Evolutionary conservation across 1,140 invertebrate species (phyloP).

Genomic region (Cyclargus thomasi): DNA sequence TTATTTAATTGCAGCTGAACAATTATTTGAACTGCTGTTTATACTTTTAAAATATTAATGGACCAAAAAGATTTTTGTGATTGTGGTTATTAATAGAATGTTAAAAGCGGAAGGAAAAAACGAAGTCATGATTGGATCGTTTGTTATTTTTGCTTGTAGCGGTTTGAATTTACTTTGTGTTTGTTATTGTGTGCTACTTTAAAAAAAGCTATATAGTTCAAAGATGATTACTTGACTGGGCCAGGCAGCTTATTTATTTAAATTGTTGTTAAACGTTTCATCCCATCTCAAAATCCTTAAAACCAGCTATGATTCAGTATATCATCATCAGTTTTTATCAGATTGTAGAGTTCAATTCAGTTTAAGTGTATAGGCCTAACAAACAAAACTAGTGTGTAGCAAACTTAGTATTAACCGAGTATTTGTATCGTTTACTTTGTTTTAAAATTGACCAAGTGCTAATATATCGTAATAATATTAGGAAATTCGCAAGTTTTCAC

Average conservation of each 20-base stretch:
- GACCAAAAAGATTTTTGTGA: background rate
- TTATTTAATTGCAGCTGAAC: background rate
- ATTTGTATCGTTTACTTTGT: background rate
- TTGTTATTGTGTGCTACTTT: background rate
- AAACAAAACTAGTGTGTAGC: background rate
- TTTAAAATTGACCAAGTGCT: constrained; percentile 11
- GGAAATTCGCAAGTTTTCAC: constrained; percentile 41
- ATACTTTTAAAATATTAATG: background rate
- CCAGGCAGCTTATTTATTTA: background rate
- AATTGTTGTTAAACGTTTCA: background rate
- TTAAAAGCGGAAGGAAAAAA: background rate
- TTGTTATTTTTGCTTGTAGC: background rate
- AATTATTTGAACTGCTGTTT: background rate
- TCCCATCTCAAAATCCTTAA: background rate
- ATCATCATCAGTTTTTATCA: background rate
- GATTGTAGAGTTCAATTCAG: background rate
- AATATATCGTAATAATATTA: constrained; percentile 30
- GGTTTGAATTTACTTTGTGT: background rate
- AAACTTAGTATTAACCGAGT: constrained; percentile 9
- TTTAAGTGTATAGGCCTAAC: background rate
- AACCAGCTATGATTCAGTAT: too few relatives aligned
- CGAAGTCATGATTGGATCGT: background rate
- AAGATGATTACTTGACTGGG: too few relatives aligned
- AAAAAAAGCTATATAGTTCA: too few relatives aligned
- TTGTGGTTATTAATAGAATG: background rate